Evolutionary conservation across 2,113 vertebrate species (phyloP), one percentile per base, ranked within the genome.

Genomic region (Telmatochromis bifrenatus): DNA sequence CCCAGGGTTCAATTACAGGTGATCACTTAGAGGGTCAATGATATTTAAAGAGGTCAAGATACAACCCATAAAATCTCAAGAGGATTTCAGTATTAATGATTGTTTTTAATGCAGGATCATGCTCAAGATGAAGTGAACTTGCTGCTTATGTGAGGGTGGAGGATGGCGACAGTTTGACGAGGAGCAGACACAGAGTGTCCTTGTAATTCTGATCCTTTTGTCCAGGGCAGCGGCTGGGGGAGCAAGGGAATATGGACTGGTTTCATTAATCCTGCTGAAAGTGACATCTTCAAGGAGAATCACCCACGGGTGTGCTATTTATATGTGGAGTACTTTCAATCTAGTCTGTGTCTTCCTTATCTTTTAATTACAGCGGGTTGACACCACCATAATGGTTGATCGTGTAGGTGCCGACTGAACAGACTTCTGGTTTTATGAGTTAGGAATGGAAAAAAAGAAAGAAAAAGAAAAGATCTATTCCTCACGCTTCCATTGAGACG

Each of bases 211-310:
- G 88, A 92, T 95, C 84, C 84, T 88, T 94, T 92, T 88, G 92
- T 91, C 88, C 91, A 9, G 87, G 86, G 82, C 19, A 68, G 81
- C 33, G 83, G 90, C 84, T 82, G 62, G 62, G 86, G 89, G 55
- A 93, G 81, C 87, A 33, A 68, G 86, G 77, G 89, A 88, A 92
- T 89, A 94, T 83, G 84, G 84, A 87, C 89, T 92, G 89, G 89
- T 91, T 92, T 96, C 91, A 96, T 95, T 96, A 96, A 96, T 95
- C 85, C 84, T 84, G 83, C 53, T 19, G 9, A 89, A 89, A 93
- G 91, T 94, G 94, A 95, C 94, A 91, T 79, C 83, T 89, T 92
- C 93, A 95, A 96, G 91, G 94, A 88, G 87, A 95, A 85, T 86
- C 87, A 85, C 80, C 83, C 79, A 90, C 83, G 88, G 88, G 83